phyloP scores from a whole-genome alignment of 1,140 invertebrate species.

The Venustaconcha ellipsiformis region DNA sequence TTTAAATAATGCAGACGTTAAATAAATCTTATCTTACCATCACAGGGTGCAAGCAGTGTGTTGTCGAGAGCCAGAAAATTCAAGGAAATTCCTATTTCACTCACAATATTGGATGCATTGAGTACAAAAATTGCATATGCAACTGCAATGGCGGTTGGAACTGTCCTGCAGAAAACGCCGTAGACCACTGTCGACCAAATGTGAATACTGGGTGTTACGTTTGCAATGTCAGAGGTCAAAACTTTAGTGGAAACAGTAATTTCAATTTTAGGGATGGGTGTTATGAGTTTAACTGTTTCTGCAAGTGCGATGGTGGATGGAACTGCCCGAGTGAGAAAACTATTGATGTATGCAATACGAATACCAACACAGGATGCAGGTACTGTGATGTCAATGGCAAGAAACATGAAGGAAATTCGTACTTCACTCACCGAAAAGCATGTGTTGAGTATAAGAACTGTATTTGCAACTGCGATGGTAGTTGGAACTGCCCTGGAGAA shows the following conservation, averaged over 20 bases:
- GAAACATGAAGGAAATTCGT: slow-evolving; percentile 31
- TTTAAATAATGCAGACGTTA: too few relatives aligned
- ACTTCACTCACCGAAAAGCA: slow-evolving; percentile 39
- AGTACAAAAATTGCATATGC: slow-evolving; percentile 44
- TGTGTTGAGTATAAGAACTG: slow-evolving; percentile 45
- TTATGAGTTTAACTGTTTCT: slow-evolving; percentile 38
- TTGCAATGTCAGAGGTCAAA: neutral
- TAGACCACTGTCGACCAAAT: slow-evolving; percentile 35
- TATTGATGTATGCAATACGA: neutral
- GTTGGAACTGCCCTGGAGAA: slow-evolving; percentile 45
- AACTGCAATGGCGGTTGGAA: slow-evolving; percentile 46
- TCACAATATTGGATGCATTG: slow-evolving; percentile 35
- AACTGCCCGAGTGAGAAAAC: slow-evolving; percentile 33
- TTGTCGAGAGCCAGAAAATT: slow-evolving; percentile 28
- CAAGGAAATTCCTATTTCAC: slow-evolving; percentile 40
- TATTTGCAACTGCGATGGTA: slow-evolving; percentile 43
- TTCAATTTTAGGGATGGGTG: slow-evolving; percentile 41
- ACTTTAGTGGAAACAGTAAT: slow-evolving; percentile 16
- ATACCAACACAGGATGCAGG: slow-evolving; percentile 12
- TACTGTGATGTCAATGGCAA: slow-evolving; percentile 38
- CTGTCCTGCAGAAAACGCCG: slow-evolving; percentile 37
- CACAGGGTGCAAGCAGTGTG: slow-evolving; percentile 30
- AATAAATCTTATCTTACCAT: neutral
- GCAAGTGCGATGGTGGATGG: slow-evolving; percentile 43
- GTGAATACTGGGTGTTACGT: slow-evolving; percentile 12